Evolutionary conservation across 2,888 invertebrate species (phyloP).

Genomic region (Rhamnusium bicolor): DNA sequence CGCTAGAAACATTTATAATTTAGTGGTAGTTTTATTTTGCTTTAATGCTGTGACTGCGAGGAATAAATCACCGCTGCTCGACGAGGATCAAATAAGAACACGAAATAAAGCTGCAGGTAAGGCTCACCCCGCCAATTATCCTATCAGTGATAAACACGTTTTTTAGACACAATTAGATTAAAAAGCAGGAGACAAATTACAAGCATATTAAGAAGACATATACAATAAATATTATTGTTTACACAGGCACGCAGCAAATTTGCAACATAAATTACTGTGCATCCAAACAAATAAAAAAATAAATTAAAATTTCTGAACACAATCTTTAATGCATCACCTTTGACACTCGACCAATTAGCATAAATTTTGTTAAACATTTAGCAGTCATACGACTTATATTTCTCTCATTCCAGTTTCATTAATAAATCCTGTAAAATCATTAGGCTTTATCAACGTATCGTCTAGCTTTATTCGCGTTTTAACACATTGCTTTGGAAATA

Average conservation of each 20-base stretch:
- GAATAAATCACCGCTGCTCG: constrained; percentile 64
- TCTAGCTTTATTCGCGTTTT: neutral
- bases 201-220: too few relatives aligned
- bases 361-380: constrained; percentile 24
- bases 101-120: constrained; percentile 67
- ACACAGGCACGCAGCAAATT: neutral
- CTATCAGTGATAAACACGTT: neutral
- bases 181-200: neutral
- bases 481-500: neutral
- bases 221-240: constrained; percentile 34
- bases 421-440: constrained; percentile 21
- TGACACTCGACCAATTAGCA: constrained; percentile 47
- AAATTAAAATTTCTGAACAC: constrained; percentile 28
- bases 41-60: constrained; percentile 52
- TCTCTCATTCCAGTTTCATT: constrained; percentile 14
- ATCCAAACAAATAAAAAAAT: constrained; percentile 30
- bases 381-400: constrained; percentile 3
- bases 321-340: constrained; percentile 46
- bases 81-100: constrained; percentile 62
- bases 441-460: neutral
- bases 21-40: constrained; percentile 40
- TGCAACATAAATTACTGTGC: neutral
- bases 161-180: neutral
- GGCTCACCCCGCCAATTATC: neutral
- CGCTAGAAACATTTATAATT: constrained; percentile 10